Conservation (phyloP, 2,888 invertebrate species). For the Drosophila formosana region DNA sequence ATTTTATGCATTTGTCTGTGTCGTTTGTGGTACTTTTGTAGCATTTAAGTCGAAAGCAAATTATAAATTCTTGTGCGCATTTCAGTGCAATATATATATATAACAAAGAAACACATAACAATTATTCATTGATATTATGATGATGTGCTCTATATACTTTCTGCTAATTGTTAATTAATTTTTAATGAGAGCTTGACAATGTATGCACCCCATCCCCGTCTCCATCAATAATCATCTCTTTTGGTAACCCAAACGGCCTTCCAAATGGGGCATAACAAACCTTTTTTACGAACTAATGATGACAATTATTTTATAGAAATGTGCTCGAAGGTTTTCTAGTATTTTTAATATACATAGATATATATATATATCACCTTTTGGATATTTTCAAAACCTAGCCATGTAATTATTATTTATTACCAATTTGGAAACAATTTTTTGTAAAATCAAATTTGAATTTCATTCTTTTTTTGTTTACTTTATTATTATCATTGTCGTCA, state of each 20-base stretch:
- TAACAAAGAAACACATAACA: slow-evolving; percentile 24
- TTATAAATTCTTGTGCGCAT: slow-evolving; percentile 44
- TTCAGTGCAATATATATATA: slow-evolving; percentile 56
- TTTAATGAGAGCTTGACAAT: slow-evolving; percentile 71
- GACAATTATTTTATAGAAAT: slow-evolving; percentile 50
- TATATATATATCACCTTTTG: slow-evolving; percentile 28
- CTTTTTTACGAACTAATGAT: slow-evolving; percentile 27
- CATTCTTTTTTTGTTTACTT: slow-evolving; percentile 1
- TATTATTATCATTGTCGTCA: slow-evolving; percentile 1
- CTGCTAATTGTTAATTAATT: slow-evolving; percentile 76
- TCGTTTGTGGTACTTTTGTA: slow-evolving; percentile 55
- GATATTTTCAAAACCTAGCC: slow-evolving; percentile 30
- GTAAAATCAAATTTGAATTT: slow-evolving; percentile 12
- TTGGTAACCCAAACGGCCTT: slow-evolving; percentile 13
- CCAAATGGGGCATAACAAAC: slow-evolving; percentile 11
- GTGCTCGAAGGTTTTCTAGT: slow-evolving; percentile 59
- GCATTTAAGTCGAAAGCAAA: slow-evolving; percentile 49
- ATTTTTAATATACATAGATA: slow-evolving; percentile 42
- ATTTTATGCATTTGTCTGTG: slow-evolving; percentile 41
- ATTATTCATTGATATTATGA: slow-evolving; percentile 59
- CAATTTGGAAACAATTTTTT: slow-evolving; percentile 17
- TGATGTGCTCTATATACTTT: slow-evolving; percentile 54
- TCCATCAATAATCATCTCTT: slow-evolving; percentile 4
- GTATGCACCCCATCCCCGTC: slow-evolving; percentile 40
- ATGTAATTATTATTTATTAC: slow-evolving; percentile 34